Evolutionary conservation across 1,140 invertebrate genomes (phyloP).

Genomic region (Riptortus pedestris): DNA sequence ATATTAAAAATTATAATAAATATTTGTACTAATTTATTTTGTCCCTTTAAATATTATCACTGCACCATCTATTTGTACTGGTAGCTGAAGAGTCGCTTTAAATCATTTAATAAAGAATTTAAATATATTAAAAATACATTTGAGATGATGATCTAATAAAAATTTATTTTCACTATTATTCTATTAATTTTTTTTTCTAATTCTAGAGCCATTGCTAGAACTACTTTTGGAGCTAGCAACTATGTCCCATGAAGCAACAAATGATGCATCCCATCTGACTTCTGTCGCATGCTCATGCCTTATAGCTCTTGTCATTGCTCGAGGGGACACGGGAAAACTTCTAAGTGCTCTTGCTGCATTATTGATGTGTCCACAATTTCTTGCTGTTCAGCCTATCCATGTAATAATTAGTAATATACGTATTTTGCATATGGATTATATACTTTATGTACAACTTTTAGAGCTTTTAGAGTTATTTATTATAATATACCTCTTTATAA

Average conservation of each 20-base stretch:
- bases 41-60: too few species aligned
- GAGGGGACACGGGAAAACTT: constrained; percentile 86
- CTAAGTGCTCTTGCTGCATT: constrained; percentile 75
- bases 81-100: too few species aligned
- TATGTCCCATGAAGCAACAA: constrained; percentile 47
- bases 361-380: constrained; percentile 69
- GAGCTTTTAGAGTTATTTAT: too few species aligned
- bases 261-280: constrained; percentile 58
- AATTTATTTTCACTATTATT: background rate
- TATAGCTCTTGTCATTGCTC: constrained; percentile 78
- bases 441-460: too few species aligned
- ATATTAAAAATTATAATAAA: too few species aligned
- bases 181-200: background rate
- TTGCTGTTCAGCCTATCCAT: constrained; percentile 68
- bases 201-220: constrained; percentile 63
- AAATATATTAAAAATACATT: too few species aligned
- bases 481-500: too few species aligned
- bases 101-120: too few species aligned
- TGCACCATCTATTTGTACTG: too few species aligned
- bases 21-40: too few species aligned
- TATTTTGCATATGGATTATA: too few species aligned
- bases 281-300: constrained; percentile 82
- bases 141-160: too few species aligned
- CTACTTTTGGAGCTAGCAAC: constrained; percentile 67
- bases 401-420: constrained; percentile 39